These are phyloP conservation scores for Drosophila infuscata DNA, from an alignment of 2,888 invertebrate genomes.

Conservation along the genomic window DNA sequence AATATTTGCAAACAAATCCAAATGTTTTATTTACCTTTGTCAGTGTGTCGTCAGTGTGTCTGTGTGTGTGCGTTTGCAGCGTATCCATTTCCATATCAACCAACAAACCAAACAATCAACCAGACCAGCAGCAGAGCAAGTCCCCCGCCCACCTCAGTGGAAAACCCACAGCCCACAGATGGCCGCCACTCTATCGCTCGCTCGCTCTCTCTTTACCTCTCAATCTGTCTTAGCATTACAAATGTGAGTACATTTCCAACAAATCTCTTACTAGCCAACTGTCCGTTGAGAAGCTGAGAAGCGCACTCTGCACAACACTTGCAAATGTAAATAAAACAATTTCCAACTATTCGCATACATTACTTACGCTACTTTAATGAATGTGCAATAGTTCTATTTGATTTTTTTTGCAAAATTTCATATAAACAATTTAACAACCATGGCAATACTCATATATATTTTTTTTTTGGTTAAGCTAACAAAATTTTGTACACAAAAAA, in stretches of 20 bases:
- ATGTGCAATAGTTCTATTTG: constrained; percentile 61
- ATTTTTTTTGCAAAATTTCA: constrained; percentile 1
- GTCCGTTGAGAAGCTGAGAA: background rate
- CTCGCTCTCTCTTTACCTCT: constrained; percentile 3
- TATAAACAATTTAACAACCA: constrained; percentile 31
- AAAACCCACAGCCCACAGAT: constrained; percentile 14
- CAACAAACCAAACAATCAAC: constrained; percentile 2
- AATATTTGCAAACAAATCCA: constrained; percentile 65
- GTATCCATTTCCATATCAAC: constrained; percentile 3
- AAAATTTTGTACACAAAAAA: constrained; percentile 30
- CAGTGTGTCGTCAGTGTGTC: constrained; percentile 27
- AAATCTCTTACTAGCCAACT: background rate
- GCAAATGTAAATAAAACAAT: constrained; percentile 68
- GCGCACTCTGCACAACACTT: constrained; percentile 43
- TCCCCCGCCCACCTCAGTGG: constrained; percentile 10
- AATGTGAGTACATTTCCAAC: constrained; percentile 55
- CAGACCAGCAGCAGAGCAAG: constrained; percentile 6
- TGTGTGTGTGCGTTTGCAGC: constrained; percentile 23
- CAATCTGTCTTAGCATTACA: constrained; percentile 11
- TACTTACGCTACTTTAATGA: background rate
- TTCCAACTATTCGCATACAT: constrained; percentile 32
- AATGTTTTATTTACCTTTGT: constrained; percentile 75
- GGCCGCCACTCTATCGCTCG: constrained; percentile 1
- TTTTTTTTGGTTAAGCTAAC: constrained; percentile 25
- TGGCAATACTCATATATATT: constrained; percentile 48